These are phyloP conservation scores for Cephus nigrinus DNA, from an alignment of 2,888 invertebrate species.

Conservation along the genomic window DNA sequence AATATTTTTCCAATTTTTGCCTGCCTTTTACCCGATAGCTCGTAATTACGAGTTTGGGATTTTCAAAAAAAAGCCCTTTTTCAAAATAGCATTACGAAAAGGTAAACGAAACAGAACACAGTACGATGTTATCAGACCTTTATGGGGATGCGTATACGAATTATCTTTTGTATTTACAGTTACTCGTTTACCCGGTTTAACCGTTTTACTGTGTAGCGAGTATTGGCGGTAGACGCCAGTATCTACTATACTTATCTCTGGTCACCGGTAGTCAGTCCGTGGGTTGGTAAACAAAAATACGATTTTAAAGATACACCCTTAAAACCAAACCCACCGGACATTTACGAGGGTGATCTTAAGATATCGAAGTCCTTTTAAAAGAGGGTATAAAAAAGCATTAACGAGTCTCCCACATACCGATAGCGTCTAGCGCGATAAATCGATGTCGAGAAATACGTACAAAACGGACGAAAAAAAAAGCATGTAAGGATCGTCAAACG, in stretches of 20 bases:
- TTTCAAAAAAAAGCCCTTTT: neutral
- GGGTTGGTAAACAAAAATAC: neutral
- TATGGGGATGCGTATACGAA: neutral
- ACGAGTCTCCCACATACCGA: neutral
- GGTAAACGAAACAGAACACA: neutral
- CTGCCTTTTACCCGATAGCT: neutral
- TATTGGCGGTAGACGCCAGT: neutral
- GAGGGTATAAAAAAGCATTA: neutral
- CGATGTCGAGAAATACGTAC: neutral
- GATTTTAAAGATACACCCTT: neutral
- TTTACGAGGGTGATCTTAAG: neutral
- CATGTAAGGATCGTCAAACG: neutral
- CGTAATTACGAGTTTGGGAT: neutral
- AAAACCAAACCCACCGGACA: neutral
- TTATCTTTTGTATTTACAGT: neutral
- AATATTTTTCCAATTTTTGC: neutral
- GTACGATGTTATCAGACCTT: neutral
- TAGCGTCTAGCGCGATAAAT: neutral
- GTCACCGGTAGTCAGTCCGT: neutral
- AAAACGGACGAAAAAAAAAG: neutral
- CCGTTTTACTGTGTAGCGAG: neutral
- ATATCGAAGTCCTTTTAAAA: neutral
- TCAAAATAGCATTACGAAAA: neutral
- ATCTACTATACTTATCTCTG: neutral
- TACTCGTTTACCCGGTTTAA: constrained; percentile 2